Evolutionary conservation across 2,888 invertebrate species (phyloP), one percentile per base, ranked within the genome.

Genomic region (Zaprionus obscuricornis): DNA sequence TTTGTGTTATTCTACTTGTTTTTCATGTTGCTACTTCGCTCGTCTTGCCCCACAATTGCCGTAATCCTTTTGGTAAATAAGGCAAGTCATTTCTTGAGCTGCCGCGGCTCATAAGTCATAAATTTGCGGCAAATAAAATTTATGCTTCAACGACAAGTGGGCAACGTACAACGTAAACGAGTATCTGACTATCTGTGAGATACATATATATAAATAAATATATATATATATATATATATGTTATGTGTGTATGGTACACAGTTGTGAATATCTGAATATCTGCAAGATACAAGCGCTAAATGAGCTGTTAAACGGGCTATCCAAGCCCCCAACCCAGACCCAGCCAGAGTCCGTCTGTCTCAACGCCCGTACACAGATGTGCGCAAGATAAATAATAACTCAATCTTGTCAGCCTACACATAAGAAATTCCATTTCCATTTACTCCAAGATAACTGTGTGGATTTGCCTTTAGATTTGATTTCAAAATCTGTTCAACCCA

Each of bases 61-160:
- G 49, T 75, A 85, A 83, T 81, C 84, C 85, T 74, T 79, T 70
- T 66, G 63, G 78, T 68, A 85, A 85, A 85, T 68, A 83, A 77
- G 68, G 36, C 63, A 49, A 57, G 55, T 50, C 36, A 36, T 11
- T 31, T 54, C 52, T 59, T 39, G 3, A 17, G 42, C 45, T 43
- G 46, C 47, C 26, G 13, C 50, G 24, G 39, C 50, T 11, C 69
- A 71, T 62, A 81, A 66, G 64, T 78, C 84, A 82, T 85, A 85
- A 85, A 82, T 85, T 73, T 70, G 70, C 77, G 79, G 78, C 73
- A 81, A 77, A 84, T 66, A 68, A 75, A 83, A 81, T 78, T 74
- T 77, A 81, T 77, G 78, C 43, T 43, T 26, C 47, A 50, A 36
- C 50, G 67, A 36, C 62, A 69, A 65, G 64, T 64, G 68, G 59